These are phyloP conservation scores for Carassius carassius DNA, from an alignment of 2,113 vertebrate species.

Conservation along the genomic window DNA sequence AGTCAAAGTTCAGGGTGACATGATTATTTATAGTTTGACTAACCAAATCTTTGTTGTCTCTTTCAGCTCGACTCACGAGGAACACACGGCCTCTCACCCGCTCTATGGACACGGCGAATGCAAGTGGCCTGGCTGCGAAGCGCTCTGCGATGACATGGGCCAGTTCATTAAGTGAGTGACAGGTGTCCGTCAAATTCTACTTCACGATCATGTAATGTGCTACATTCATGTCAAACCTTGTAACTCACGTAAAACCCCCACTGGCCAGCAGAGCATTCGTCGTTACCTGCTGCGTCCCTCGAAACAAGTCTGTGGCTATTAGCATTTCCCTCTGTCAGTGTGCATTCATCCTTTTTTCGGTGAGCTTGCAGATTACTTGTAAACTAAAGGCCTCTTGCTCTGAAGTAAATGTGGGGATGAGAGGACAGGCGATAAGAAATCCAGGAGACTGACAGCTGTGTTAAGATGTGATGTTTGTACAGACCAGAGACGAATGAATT, in stretches of 20 bases:
- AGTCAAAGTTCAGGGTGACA: background rate
- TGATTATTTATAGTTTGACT: background rate
- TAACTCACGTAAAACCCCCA: constrained; percentile 13
- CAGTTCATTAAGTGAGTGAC: constrained; percentile 96
- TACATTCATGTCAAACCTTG: constrained; percentile 31
- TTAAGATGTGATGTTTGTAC: constrained; percentile 54
- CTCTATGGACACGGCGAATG: constrained; percentile 98
- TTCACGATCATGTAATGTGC: constrained; percentile 28
- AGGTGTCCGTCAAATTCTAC: constrained; percentile 25
- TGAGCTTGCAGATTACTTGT: constrained; percentile 19
- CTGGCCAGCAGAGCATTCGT: constrained; percentile 18
- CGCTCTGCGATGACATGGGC: constrained; percentile 97
- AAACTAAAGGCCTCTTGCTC: constrained; percentile 19
- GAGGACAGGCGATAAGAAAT: constrained; percentile 17
- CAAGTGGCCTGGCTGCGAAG: constrained; percentile 99
- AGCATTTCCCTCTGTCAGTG: background rate
- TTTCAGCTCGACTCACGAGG: constrained; percentile 82
- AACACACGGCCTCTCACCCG: constrained; percentile 89
- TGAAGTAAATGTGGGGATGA: constrained; percentile 16
- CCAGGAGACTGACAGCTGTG: background rate
- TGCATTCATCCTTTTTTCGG: constrained; percentile 37
- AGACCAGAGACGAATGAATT: constrained; percentile 51
- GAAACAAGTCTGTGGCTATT: constrained; percentile 34
- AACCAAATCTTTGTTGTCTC: constrained; percentile 13
- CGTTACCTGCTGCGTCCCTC: constrained; percentile 4